These are phyloP conservation scores for Varanus salvator DNA, from an alignment of 2,113 vertebrate species.

Conservation along the genomic window DNA sequence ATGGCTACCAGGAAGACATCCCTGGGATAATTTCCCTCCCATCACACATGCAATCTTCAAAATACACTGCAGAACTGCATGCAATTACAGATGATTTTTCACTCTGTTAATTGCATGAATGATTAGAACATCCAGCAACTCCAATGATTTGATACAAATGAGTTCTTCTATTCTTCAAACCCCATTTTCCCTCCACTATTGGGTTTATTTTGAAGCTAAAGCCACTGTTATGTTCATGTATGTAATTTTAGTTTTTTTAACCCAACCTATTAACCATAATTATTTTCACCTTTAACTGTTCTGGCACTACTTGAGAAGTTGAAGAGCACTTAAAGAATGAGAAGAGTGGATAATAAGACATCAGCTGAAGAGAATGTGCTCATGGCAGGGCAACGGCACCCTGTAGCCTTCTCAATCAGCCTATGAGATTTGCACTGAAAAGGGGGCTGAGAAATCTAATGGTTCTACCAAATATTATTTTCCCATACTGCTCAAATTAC, in stretches of 20 bases:
- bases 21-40: too few relatives aligned
- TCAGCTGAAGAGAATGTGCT: background rate
- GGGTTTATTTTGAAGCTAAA: background rate
- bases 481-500: too few relatives aligned
- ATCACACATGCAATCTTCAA: too few relatives aligned
- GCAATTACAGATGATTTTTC: background rate
- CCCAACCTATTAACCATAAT: background rate
- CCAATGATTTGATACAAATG: background rate
- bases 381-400: background rate
- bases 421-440: background rate
- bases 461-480: too few relatives aligned
- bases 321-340: background rate
- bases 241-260: background rate
- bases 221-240: background rate
- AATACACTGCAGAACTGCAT: background rate
- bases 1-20: too few relatives aligned
- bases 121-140: background rate
- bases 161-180: background rate
- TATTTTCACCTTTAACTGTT: background rate
- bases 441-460: background rate
- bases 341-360: background rate
- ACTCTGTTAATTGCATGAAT: background rate
- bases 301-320: background rate
- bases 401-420: background rate
- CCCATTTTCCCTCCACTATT: background rate